Percentiles rank a stretch among this genome's conserved stretches.
Conservation (phyloP, 2,888 invertebrate genomes). For the Odontomyia ornata region DNA sequence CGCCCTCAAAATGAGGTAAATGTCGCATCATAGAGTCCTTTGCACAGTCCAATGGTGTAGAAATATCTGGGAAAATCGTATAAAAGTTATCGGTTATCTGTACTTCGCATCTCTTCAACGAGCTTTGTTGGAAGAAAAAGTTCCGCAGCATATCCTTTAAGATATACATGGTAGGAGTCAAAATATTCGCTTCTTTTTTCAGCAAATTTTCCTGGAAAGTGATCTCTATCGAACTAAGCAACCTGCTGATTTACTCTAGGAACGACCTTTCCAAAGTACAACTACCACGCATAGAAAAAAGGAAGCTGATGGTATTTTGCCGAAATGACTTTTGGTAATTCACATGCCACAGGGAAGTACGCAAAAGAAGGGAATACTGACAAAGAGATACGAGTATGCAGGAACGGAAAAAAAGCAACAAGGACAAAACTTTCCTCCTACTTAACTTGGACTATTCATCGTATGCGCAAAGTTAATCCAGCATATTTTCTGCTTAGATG, state of each 20-base stretch:
- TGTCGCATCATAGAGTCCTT: not conserved
- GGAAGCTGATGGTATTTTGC: not conserved
- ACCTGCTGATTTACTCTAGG: slow-evolving; percentile 7
- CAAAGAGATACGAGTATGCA: too few species aligned
- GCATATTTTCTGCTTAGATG: slow-evolving; percentile 50
- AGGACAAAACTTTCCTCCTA: slow-evolving; percentile 11
- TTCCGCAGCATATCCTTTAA: slow-evolving; percentile 5
- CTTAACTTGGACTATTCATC: slow-evolving; percentile 1
- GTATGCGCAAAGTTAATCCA: slow-evolving; percentile 49
- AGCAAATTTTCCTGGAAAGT: not conserved
- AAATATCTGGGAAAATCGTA: slow-evolving; percentile 46
- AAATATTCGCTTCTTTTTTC: not conserved
- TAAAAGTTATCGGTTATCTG: slow-evolving; percentile 28
- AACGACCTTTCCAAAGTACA: not conserved
- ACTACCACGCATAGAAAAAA: not conserved
- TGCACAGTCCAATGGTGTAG: slow-evolving; percentile 43
- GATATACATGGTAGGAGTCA: not conserved
- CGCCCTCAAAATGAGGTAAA: not conserved
- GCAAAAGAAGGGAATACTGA: not conserved
- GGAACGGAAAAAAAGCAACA: slow-evolving; percentile 29
- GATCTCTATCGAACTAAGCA: slow-evolving; percentile 20
- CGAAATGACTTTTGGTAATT: slow-evolving; percentile 3
- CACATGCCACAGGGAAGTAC: not conserved
- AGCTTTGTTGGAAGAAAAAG: not conserved
- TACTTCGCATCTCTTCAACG: not conserved